Conservation (phyloP, 2,888 invertebrate species). For the Ochropacha duplaris region DNA sequence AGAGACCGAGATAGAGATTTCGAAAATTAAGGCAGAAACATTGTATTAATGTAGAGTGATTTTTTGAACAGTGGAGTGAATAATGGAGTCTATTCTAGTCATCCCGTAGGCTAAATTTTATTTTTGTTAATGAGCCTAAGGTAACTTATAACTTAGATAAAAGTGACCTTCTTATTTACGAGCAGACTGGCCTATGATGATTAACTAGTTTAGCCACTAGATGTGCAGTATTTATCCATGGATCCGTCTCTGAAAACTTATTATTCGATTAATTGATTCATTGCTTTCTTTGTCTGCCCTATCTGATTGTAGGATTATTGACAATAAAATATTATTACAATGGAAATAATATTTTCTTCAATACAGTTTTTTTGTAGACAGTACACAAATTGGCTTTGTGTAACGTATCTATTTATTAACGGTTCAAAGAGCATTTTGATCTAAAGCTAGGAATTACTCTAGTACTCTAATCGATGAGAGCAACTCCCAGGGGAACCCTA, state of each 20-base stretch:
- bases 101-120: too few relatives aligned
- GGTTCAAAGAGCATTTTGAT: constrained; percentile 35
- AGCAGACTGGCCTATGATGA: neutral
- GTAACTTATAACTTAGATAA: neutral
- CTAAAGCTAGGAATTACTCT: constrained; percentile 31
- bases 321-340: too few relatives aligned
- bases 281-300: neutral
- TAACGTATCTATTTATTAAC: constrained; percentile 10
- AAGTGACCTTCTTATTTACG: neutral
- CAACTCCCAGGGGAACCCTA: constrained; percentile 50
- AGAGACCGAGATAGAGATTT: too few relatives aligned
- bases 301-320: neutral
- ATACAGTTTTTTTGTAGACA: neutral
- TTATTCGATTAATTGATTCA: neutral
- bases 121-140: neutral
- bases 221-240: neutral
- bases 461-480: constrained; percentile 48
- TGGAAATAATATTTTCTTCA: too few relatives aligned
- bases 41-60: too few relatives aligned
- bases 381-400: neutral
- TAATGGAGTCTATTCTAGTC: too few relatives aligned
- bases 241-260: neutral
- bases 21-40: too few relatives aligned
- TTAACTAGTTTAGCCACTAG: neutral
- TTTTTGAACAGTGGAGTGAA: too few relatives aligned